These are phyloP conservation scores for Rhabditoides inermis DNA, from an alignment of 2,888 invertebrate genomes.

Conservation along the genomic window DNA sequence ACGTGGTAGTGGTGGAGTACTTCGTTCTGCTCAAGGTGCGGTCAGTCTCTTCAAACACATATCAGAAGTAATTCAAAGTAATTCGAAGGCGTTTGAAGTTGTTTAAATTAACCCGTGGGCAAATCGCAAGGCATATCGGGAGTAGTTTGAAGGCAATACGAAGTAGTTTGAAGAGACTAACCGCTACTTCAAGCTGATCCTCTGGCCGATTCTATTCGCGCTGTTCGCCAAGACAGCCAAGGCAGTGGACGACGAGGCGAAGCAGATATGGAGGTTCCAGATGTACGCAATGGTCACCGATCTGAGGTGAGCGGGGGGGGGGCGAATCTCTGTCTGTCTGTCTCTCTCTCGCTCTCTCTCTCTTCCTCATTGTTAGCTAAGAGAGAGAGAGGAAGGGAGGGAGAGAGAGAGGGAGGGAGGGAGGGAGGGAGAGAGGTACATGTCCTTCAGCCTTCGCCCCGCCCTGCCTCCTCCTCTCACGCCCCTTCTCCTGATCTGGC, in stretches of 20 bases:
- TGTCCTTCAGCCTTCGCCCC: constrained; percentile 46
- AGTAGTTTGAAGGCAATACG: not conserved
- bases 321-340: not conserved
- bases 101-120: not conserved
- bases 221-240: constrained; percentile 51
- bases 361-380: not conserved
- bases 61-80: too few species aligned
- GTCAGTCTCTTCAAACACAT: too few species aligned
- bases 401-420: too few species aligned
- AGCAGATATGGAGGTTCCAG: constrained; percentile 53
- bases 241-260: constrained; percentile 50
- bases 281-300: constrained; percentile 51
- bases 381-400: too few species aligned
- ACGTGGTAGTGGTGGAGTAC: constrained; percentile 20
- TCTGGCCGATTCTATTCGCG: constrained; percentile 53
- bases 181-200: constrained; percentile 49
- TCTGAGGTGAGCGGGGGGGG: constrained; percentile 27
- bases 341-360: not conserved
- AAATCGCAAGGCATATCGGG: too few species aligned
- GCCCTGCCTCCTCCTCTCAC: constrained; percentile 53
- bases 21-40: constrained; percentile 29
- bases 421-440: too few species aligned
- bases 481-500: constrained; percentile 35
- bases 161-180: not conserved
- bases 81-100: not conserved